Conservation (phyloP, 2,113 vertebrate genomes). For the Poeciliopsis retropinna region DNA sequence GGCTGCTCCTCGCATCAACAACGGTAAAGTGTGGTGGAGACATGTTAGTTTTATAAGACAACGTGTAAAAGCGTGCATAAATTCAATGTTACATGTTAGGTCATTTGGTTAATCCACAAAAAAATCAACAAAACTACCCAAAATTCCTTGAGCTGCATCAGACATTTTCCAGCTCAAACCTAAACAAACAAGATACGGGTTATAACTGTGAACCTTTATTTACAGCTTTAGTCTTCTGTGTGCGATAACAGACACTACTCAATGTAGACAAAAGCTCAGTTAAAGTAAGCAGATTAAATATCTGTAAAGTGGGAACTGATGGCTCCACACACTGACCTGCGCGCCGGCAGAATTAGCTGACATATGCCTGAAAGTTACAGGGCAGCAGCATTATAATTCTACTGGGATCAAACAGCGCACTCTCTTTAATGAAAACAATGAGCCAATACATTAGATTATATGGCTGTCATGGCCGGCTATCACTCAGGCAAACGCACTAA, state of each 20-base stretch:
- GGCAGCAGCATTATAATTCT: constrained; percentile 30
- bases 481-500: constrained; percentile 71
- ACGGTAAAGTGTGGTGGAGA: too few species aligned
- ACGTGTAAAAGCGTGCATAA: too few species aligned
- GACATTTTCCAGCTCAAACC: not conserved
- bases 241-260: not conserved
- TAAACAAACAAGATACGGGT: not conserved
- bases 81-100: too few species aligned
- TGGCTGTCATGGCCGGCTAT: constrained; percentile 59
- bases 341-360: constrained; percentile 42
- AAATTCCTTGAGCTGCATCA: not conserved
- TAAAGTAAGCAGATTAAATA: constrained; percentile 19
- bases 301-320: constrained; percentile 10
- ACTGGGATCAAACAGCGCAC: constrained; percentile 60
- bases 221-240: not conserved
- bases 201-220: not conserved
- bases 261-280: not conserved
- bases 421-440: constrained; percentile 78
- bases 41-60: too few species aligned
- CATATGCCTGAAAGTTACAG: constrained; percentile 25
- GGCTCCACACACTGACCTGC: constrained; percentile 18
- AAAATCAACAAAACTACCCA: not conserved
- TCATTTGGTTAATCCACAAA: too few species aligned
- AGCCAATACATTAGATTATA: constrained; percentile 66
- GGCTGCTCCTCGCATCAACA: too few species aligned